phyloP scores from a whole-genome alignment of 2,888 invertebrate species.

The Rhyacophila evoluta region DNA sequence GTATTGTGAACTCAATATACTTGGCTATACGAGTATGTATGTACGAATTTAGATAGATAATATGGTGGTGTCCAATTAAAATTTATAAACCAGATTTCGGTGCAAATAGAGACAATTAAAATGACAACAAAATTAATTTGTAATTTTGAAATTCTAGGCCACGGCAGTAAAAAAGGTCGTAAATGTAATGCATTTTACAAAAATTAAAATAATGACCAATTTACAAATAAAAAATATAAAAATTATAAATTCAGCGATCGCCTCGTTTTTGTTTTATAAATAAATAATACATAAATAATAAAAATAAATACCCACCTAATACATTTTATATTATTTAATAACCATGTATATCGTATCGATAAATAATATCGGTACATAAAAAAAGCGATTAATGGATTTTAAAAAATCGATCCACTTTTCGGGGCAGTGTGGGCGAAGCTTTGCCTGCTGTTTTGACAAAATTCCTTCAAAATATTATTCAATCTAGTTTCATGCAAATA shows the following conservation, averaged over 20 bases:
- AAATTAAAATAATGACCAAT: too few species aligned
- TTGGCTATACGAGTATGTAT: too few species aligned
- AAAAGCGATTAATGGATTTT: neutral
- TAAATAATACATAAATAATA: constrained; percentile 5
- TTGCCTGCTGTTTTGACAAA: neutral
- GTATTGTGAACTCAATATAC: too few species aligned
- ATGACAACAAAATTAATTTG: neutral
- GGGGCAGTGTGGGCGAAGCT: neutral
- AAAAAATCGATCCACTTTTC: neutral
- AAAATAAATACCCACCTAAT: neutral
- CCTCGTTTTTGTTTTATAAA: neutral
- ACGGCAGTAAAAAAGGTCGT: neutral
- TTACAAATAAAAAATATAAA: neutral
- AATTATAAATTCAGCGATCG: neutral
- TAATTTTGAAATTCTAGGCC: neutral
- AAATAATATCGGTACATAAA: neutral
- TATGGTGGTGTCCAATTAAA: too few species aligned
- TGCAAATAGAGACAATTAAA: neutral
- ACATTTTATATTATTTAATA: neutral
- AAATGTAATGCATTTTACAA: neutral
- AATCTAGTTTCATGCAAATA: constrained; percentile 3
- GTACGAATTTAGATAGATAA: too few species aligned
- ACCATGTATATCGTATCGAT: neutral
- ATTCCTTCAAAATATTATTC: constrained; percentile 4
- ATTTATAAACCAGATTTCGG: neutral